Evolutionary conservation across 2,797 vertebrate genomes (phyloP).

Genomic region (Uromys caudimaculatus): DNA sequence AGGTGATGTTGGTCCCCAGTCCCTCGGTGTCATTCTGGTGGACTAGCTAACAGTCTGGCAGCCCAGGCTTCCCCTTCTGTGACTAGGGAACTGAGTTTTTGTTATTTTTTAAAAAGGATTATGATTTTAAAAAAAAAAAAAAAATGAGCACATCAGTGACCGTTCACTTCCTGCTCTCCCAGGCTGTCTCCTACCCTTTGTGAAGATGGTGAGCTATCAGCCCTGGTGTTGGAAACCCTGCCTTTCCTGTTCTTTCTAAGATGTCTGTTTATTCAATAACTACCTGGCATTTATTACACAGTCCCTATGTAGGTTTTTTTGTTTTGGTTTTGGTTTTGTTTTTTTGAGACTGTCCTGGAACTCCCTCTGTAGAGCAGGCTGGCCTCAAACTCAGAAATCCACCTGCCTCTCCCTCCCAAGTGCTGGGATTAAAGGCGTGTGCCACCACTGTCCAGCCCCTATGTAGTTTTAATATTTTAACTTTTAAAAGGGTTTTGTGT

Average conservation of each 20-base stretch:
- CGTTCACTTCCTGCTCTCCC: not conserved
- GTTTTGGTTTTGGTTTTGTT: too few species aligned
- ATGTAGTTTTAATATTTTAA: not conserved
- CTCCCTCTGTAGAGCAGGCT: too few species aligned
- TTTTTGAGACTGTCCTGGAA: too few species aligned
- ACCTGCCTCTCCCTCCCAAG: too few species aligned
- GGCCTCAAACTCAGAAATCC: too few species aligned
- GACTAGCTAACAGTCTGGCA: not conserved
- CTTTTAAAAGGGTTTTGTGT: not conserved
- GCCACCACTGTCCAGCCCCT: too few species aligned
- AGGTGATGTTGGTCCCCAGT: rapidly evolving
- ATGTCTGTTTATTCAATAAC: not conserved
- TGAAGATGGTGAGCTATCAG: too few species aligned
- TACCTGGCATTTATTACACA: not conserved
- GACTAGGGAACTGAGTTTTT: too few species aligned
- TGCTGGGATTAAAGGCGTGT: too few species aligned
- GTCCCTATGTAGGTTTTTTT: not conserved
- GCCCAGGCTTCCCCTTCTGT: not conserved
- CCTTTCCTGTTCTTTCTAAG: not conserved
- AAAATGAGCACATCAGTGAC: not conserved
- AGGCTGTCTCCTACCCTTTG: not conserved
- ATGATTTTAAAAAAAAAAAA: not conserved
- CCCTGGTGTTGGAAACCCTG: not conserved
- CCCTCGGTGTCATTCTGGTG: not conserved
- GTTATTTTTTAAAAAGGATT: not conserved